A percentile compares a stretch with the other conserved stretches of the same genome.
phyloP scores from a whole-genome alignment of 2,888 invertebrate species.

The Aspidiotus destructor region DNA sequence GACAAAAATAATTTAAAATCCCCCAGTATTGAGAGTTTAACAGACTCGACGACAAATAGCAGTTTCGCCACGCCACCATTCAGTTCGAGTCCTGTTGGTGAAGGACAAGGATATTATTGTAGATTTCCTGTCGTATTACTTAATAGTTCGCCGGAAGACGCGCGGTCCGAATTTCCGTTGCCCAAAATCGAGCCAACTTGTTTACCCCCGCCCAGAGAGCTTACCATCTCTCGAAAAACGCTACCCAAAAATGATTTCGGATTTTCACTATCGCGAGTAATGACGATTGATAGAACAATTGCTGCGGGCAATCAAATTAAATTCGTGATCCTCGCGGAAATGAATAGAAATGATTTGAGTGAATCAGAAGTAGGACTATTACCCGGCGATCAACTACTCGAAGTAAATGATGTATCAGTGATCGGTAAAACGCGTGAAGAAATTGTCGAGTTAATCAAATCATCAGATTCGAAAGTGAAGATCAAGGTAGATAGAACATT shows the following conservation, averaged over 20 bases:
- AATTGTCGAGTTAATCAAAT: conserved; percentile 85
- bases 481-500: conserved; percentile 60
- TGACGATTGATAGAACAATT: conserved; percentile 58
- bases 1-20: conserved; percentile 30
- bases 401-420: conserved; percentile 69
- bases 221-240: conserved; percentile 68
- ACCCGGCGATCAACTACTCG: conserved; percentile 78
- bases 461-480: conserved; percentile 68
- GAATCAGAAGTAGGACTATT: conserved; percentile 70
- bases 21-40: conserved; percentile 72
- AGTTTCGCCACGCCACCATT: conserved; percentile 80
- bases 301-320: conserved; percentile 41
- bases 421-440: conserved; percentile 79
- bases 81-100: conserved; percentile 73
- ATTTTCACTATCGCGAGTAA: conserved; percentile 80
- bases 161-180: conserved; percentile 52
- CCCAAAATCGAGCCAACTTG: conserved; percentile 57
- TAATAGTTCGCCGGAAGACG: conserved; percentile 51
- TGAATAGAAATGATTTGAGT: conserved; percentile 37
- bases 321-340: conserved; percentile 79
- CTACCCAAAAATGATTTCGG: conserved; percentile 86
- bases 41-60: conserved; percentile 72
- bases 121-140: conserved; percentile 31
- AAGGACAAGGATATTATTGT: conserved; percentile 64
- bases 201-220: conserved; percentile 60